A percentile compares a stretch with the other conserved stretches of the same genome.
These are phyloP conservation scores for Peribatodes rhomboidaria DNA, from an alignment of 2,888 invertebrate species.

Conservation along the genomic window DNA sequence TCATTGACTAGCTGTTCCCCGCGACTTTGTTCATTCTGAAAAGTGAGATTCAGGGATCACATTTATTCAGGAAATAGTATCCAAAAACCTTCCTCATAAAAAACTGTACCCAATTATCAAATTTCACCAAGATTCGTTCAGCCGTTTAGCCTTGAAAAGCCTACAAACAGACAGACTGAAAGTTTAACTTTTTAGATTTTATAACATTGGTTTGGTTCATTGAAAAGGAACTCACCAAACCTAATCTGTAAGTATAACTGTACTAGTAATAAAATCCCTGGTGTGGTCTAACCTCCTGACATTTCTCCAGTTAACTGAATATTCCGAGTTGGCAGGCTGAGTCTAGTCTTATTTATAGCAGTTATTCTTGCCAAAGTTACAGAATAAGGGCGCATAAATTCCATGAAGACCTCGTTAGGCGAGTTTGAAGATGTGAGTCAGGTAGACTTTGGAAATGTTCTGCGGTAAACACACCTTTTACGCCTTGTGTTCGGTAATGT, in stretches of 20 bases:
- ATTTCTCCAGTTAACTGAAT: conserved; percentile 21
- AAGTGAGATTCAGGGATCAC: too few species aligned
- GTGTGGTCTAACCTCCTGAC: conserved; percentile 7
- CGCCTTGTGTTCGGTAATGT: background rate
- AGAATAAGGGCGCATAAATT: conserved; percentile 36
- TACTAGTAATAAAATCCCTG: background rate
- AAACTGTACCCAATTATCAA: too few species aligned
- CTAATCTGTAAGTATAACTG: background rate
- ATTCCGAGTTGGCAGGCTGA: conserved; percentile 28
- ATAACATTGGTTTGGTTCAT: too few species aligned
- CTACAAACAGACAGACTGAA: too few species aligned
- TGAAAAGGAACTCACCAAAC: too few species aligned
- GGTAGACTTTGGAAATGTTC: conserved; percentile 21
- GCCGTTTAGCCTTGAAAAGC: too few species aligned
- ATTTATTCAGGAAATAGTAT: too few species aligned
- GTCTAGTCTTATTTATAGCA: conserved; percentile 29
- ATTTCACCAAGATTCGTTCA: too few species aligned
- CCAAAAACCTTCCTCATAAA: too few species aligned
- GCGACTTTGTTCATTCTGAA: too few species aligned
- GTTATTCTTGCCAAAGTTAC: conserved; percentile 36
- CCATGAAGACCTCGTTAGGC: conserved; percentile 33
- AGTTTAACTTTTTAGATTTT: too few species aligned
- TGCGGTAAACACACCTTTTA: conserved; percentile 15
- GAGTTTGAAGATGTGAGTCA: conserved; percentile 30
- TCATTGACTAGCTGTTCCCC: too few species aligned